Evolutionary conservation across 2,113 vertebrate species (phyloP).

Genomic region (Campylomormyrus numenius): DNA sequence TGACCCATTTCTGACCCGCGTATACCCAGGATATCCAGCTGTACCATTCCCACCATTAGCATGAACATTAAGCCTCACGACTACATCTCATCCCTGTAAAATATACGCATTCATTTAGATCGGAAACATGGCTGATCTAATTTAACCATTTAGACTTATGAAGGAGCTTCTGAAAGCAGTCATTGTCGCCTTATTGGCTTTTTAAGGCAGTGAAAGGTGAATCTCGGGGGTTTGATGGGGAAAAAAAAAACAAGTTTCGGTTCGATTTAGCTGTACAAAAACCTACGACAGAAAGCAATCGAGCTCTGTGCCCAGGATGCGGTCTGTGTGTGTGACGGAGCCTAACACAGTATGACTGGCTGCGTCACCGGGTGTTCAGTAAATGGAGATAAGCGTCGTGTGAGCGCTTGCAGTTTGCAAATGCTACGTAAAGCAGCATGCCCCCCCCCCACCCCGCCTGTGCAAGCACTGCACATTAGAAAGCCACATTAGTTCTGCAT

Average conservation of each 20-base stretch:
- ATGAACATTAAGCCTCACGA: background rate
- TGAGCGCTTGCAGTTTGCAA: background rate
- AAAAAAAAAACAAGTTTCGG: background rate
- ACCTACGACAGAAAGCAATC: background rate
- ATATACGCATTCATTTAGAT: background rate
- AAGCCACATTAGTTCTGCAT: conserved; percentile 48
- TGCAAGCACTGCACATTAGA: background rate
- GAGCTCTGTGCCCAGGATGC: background rate
- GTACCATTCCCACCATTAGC: background rate
- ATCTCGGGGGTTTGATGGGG: background rate
- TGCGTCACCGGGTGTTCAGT: background rate
- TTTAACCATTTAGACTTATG: background rate
- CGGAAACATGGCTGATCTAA: background rate
- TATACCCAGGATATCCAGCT: background rate
- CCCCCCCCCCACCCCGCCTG: background rate
- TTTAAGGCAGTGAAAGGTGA: background rate
- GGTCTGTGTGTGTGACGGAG: background rate
- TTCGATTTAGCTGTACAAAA: background rate
- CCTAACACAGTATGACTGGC: background rate
- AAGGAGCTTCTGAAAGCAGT: background rate
- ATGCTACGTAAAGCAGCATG: background rate
- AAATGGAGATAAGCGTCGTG: background rate
- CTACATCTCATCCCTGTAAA: background rate
- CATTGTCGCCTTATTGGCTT: background rate
- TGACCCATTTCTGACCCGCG: background rate